phyloP scores from a whole-genome alignment of 2,113 vertebrate genomes.

The Salvelinus namaycush region DNA sequence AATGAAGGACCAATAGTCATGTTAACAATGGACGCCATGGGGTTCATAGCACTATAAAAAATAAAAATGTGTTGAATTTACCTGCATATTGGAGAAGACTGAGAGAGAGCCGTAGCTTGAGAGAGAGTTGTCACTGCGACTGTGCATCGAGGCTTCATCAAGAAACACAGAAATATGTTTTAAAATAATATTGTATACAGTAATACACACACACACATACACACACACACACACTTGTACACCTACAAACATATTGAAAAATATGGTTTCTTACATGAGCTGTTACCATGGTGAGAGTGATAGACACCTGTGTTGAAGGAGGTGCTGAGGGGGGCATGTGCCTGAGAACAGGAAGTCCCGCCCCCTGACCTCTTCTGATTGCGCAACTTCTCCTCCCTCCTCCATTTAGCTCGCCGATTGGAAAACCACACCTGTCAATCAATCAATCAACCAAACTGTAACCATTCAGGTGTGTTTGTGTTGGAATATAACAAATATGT shows the following conservation, averaged over 20 bases:
- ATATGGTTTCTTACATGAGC: constrained; percentile 34
- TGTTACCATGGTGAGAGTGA: constrained; percentile 57
- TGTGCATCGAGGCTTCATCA: constrained; percentile 59
- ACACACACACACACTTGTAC: too few species aligned
- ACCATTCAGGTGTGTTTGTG: neutral
- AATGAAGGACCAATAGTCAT: neutral
- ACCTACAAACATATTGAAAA: neutral
- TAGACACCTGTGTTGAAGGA: constrained; percentile 63
- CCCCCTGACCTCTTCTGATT: constrained; percentile 68
- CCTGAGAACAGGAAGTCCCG: constrained; percentile 52
- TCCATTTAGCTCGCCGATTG: constrained; percentile 81
- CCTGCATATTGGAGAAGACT: constrained; percentile 59
- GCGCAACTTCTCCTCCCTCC: constrained; percentile 76
- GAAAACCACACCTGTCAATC: constrained; percentile 81
- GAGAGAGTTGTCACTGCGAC: constrained; percentile 58
- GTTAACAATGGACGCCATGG: neutral
- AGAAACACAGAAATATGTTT: neutral
- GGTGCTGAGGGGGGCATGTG: constrained; percentile 63
- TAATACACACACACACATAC: too few species aligned
- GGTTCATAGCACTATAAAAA: neutral
- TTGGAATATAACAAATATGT: neutral
- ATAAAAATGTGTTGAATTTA: constrained; percentile 15
- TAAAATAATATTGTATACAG: neutral
- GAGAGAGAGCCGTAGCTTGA: constrained; percentile 56
- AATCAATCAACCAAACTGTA: neutral